Base-by-base conservation (phyloP, 2,797 vertebrate genomes). In the Chiloscyllium punctatum region DNA sequence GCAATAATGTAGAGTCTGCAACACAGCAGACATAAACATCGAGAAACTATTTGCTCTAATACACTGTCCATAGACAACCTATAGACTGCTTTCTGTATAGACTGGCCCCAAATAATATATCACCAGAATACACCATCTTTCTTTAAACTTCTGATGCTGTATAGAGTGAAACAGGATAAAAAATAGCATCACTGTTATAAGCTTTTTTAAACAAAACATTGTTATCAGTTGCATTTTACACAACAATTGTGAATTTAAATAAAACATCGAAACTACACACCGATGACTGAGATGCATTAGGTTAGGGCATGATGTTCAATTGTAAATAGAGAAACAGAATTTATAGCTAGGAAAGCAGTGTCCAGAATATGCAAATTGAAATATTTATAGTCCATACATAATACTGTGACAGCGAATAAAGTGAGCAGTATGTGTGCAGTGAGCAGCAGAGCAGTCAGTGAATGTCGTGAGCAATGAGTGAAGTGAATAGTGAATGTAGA, bases 1-100 rank as follows among this genome's bases (percentile, higher is more conserved):
- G 96, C 96, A 98, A 97, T 96, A 97, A 97, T 97, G 96, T 96
- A 88, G 97, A 97, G 96, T 98, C 98, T 98, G 97, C 68, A 95
- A n/a, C 51, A 53, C 27, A 97, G 95, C 86, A 97, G 96, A 97
- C 97, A 98, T 96, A 98, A 97, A 97, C 97, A 97, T 62, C 97
- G 96, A 96, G 96, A 96, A 97, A 97, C 90, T 82, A 51, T 69
- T 96, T 96, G 96, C 30, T n/a, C 33, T 57, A 62, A 33, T 62
- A n/a, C 87, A 33, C 4, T 57, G 9, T 51, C 57, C 30, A 1
- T 30, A n/a, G 30, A 33, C 87, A 16, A 62, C 51, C 87, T 90
- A 90, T 33, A 25, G 27, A 62, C 27, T 62, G 27, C 87, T 18
- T n/a, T 62, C 87, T 90, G 87, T 53, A 4, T 88, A 57, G 86